These are phyloP conservation scores for Ginglymostoma cirratum DNA, from an alignment of 2,113 vertebrate genomes.

Conservation along the genomic window DNA sequence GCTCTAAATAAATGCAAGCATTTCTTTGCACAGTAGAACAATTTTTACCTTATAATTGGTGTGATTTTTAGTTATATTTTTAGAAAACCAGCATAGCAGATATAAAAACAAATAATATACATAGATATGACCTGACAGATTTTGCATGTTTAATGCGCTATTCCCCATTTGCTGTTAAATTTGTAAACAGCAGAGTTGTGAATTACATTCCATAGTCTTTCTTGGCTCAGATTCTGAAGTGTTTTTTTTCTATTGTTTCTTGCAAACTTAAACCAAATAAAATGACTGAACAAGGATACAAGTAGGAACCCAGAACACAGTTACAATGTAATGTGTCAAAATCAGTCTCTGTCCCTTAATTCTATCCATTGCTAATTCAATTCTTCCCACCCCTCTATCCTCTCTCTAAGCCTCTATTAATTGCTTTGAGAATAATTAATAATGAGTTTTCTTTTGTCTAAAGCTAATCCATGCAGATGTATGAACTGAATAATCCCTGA, in stretches of 20 bases:
- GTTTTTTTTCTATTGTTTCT: not conserved
- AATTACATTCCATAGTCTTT: not conserved
- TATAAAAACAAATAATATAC: not conserved
- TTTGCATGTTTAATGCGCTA: not conserved
- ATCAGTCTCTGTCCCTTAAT: not conserved
- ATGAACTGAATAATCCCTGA: not conserved
- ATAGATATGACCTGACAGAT: not conserved
- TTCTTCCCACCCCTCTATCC: no score
- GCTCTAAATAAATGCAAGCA: not conserved
- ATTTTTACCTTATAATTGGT: not conserved
- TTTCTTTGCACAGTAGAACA: not conserved
- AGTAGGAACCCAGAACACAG: not conserved
- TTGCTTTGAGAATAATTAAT: conserved; percentile 27
- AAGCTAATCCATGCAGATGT: not conserved
- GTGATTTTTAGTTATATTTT: not conserved
- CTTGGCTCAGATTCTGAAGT: not conserved
- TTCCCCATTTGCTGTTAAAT: not conserved
- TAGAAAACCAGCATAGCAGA: not conserved
- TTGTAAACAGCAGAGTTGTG: not conserved
- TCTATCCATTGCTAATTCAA: not conserved
- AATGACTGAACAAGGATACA: not conserved
- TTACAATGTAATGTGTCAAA: not conserved
- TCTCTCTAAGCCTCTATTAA: not conserved
- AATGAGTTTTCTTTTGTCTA: not conserved
- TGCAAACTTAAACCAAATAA: not conserved